A percentile compares a stretch with the other conserved stretches of the same genome.
These are phyloP conservation scores for Patella depressa DNA, from an alignment of 2,888 invertebrate genomes.

Conservation along the genomic window DNA sequence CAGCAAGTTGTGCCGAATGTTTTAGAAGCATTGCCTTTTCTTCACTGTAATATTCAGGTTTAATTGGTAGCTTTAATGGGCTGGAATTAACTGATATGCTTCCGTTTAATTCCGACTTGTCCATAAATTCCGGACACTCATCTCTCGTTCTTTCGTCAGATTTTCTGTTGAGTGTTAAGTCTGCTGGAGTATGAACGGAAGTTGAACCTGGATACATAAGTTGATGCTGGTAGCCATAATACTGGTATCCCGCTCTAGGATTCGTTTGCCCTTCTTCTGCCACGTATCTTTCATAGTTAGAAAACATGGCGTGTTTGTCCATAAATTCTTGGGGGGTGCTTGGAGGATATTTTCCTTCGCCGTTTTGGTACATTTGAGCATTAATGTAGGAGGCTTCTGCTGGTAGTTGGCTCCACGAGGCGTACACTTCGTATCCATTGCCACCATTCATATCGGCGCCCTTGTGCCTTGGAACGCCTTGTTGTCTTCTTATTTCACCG, in stretches of 20 bases:
- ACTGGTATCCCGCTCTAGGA: not conserved
- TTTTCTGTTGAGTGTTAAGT: not conserved
- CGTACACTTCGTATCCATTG: not conserved
- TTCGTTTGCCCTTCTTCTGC: not conserved
- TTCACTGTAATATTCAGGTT: not conserved
- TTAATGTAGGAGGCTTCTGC: not conserved
- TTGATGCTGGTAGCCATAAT: not conserved
- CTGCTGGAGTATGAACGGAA: not conserved
- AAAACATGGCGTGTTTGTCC: not conserved
- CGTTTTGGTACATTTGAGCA: constrained; percentile 7
- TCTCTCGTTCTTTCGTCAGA: not conserved
- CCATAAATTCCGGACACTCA: not conserved
- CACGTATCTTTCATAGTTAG: not conserved
- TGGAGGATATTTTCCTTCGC: not conserved
- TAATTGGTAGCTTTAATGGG: not conserved
- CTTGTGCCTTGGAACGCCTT: not conserved
- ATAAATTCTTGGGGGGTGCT: not conserved
- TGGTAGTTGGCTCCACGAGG: not conserved
- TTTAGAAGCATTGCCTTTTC: not conserved
- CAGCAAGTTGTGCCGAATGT: not conserved
- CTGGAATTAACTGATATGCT: not conserved
- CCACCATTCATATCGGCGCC: not conserved
- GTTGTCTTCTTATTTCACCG: not conserved
- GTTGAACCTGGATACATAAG: not conserved
- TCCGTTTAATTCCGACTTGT: not conserved